These are phyloP conservation scores for Agelas oroides DNA, from an alignment of 37 sponge, comb jelly and placozoan genomes.

Conservation along the genomic window DNA sequence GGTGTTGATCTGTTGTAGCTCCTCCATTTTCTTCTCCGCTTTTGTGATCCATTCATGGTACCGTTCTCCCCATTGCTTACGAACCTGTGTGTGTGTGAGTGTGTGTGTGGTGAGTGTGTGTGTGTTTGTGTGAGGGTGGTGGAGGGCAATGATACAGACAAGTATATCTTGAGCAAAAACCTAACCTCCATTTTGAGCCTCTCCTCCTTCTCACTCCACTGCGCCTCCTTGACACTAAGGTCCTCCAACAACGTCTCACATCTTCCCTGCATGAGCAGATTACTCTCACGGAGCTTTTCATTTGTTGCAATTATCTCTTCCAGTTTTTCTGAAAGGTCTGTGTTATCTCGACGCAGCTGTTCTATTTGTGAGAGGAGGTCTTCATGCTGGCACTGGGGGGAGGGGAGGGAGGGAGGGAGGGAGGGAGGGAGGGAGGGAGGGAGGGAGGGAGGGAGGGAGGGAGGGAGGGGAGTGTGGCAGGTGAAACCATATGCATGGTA, in stretches of 20 bases:
- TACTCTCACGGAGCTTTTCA: conserved; percentile 38
- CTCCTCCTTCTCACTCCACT: conserved; percentile 70
- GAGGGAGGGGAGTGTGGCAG: too few species aligned
- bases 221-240: conserved; percentile 64
- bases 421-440: neutral
- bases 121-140: too few species aligned
- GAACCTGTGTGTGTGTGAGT: conserved; percentile 34
- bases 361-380: conserved; percentile 18
- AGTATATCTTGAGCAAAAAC: too few species aligned
- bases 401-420: too few species aligned
- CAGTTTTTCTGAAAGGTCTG: conserved; percentile 38
- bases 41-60: conserved; percentile 86
- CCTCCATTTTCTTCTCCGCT: conserved; percentile 87
- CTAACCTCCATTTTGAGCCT: conserved; percentile 50
- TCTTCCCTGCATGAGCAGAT: conserved; percentile 45
- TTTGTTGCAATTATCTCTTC: conserved; percentile 45
- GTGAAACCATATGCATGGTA: too few species aligned
- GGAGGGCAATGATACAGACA: too few species aligned
- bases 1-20: conserved; percentile 64
- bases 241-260: conserved; percentile 56
- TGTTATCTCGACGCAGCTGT: conserved; percentile 21
- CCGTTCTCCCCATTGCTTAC: conserved; percentile 78
- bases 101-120: too few species aligned
- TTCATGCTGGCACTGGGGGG: neutral
- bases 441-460: too few species aligned